phyloP scores from a whole-genome alignment of 2,113 vertebrate species.

The human (Homo sapiens) region DNA sequence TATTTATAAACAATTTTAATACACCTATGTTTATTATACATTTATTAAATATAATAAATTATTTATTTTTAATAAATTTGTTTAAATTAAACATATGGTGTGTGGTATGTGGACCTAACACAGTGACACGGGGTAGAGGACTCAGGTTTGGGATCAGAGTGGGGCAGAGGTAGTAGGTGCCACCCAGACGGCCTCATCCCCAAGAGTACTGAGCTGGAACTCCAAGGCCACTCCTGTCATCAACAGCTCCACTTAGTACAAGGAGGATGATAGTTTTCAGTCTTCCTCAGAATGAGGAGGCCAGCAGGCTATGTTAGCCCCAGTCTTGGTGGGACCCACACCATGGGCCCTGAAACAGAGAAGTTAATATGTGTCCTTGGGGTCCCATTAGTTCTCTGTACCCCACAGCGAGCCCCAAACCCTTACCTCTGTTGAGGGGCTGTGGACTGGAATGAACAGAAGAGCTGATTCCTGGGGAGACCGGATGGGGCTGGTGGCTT shows the following conservation, averaged over 20 bases:
- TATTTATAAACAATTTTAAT: too few relatives aligned
- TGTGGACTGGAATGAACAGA: slow-evolving; percentile 69
- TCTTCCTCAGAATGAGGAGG: background rate
- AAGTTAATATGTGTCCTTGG: background rate
- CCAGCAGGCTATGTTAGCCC: background rate
- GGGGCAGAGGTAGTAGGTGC: background rate
- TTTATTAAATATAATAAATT: too few relatives aligned
- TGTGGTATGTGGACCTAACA: background rate
- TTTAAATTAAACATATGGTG: background rate
- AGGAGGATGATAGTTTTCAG: background rate
- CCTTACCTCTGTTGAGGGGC: slow-evolving; percentile 82
- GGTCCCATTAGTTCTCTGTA: background rate
- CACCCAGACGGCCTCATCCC: too few relatives aligned
- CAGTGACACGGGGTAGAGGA: background rate
- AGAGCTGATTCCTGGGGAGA: slow-evolving; percentile 54
- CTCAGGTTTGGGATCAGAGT: background rate
- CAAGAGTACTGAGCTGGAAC: background rate
- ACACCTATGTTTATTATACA: too few relatives aligned
- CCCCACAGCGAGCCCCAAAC: background rate
- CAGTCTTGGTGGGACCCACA: background rate
- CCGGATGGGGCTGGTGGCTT: slow-evolving; percentile 40
- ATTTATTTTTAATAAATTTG: too few relatives aligned
- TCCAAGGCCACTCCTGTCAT: background rate
- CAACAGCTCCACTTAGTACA: background rate
- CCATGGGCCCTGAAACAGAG: background rate